phyloP scores from a whole-genome alignment of 2,888 invertebrate species.

The Siphonodentalium dalli region DNA sequence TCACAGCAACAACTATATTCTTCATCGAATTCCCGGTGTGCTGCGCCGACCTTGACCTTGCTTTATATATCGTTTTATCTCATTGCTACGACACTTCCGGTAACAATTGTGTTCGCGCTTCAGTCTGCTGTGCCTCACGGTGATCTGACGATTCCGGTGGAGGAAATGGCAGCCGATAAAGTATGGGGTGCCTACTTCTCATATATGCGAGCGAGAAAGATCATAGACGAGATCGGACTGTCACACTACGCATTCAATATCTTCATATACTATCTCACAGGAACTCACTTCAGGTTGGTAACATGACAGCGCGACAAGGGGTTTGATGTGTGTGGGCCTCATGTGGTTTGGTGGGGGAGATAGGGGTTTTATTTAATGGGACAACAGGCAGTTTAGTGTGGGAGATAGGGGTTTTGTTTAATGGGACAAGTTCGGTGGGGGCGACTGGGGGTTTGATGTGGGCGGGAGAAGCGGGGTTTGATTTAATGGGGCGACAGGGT shows the following conservation, averaged over 20 bases:
- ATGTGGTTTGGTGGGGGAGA: no score
- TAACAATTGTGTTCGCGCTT: slow-evolving; percentile 59
- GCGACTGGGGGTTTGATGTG: no score
- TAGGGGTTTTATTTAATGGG: no score
- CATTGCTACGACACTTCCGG: slow-evolving; percentile 62
- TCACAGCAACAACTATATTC: slow-evolving; percentile 21
- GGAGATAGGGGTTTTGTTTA: no score
- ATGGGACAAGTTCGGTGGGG: no score
- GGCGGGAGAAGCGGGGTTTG: no score
- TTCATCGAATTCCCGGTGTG: no score
- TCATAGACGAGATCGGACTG: slow-evolving; percentile 57
- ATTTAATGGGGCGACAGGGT: no score
- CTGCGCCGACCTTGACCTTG: slow-evolving; percentile 61
- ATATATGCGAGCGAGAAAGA: slow-evolving; percentile 49
- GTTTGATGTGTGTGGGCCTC: no score
- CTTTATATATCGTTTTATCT: slow-evolving; percentile 64
- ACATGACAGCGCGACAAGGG: no score
- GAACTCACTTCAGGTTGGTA: slow-evolving; percentile 60
- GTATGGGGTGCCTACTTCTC: slow-evolving; percentile 55
- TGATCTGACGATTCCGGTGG: slow-evolving; percentile 32
- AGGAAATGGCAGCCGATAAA: slow-evolving; percentile 41
- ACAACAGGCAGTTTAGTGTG: no score
- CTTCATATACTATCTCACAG: slow-evolving; percentile 63
- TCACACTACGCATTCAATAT: slow-evolving; percentile 63
- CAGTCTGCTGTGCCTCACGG: slow-evolving; percentile 46